These are phyloP conservation scores for Drepanosiphum platanoidis DNA, from an alignment of 2,888 invertebrate genomes.

Conservation along the genomic window DNA sequence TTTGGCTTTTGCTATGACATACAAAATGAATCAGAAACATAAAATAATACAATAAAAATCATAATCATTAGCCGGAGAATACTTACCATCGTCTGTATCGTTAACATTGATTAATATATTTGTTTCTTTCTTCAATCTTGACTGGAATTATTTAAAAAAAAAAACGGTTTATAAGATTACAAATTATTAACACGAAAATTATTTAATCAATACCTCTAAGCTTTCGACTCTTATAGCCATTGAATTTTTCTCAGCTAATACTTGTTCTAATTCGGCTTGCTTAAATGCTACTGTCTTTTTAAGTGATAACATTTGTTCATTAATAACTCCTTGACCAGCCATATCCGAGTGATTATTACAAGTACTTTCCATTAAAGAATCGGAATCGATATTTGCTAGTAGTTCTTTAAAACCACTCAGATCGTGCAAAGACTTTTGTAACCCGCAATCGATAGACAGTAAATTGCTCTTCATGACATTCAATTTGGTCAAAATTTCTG, in stretches of 20 bases:
- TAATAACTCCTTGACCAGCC: neutral
- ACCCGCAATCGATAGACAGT: constrained; percentile 52
- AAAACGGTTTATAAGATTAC: neutral
- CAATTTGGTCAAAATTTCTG: constrained; percentile 34
- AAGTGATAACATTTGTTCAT: constrained; percentile 53
- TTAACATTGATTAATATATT: constrained; percentile 71
- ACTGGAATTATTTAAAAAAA: constrained; percentile 55
- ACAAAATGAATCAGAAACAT: constrained; percentile 16
- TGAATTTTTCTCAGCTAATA: constrained; percentile 48
- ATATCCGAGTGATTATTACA: constrained; percentile 1
- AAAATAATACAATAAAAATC: neutral
- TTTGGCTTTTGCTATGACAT: constrained; percentile 72
- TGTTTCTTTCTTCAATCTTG: constrained; percentile 69
- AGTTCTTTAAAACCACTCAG: constrained; percentile 48
- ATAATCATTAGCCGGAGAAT: constrained; percentile 3
- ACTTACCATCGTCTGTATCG: constrained; percentile 75
- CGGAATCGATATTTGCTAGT: constrained; percentile 29
- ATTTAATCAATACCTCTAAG: constrained; percentile 35
- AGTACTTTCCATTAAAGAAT: constrained; percentile 5
- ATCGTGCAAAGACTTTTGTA: constrained; percentile 53
- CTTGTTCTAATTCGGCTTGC: constrained; percentile 55
- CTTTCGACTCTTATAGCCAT: constrained; percentile 39
- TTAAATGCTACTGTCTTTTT: constrained; percentile 45
- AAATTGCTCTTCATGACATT: constrained; percentile 52
- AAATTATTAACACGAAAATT: neutral